Base-by-base conservation (phyloP, 2,113 vertebrate species). In the Tyto alba region DNA sequence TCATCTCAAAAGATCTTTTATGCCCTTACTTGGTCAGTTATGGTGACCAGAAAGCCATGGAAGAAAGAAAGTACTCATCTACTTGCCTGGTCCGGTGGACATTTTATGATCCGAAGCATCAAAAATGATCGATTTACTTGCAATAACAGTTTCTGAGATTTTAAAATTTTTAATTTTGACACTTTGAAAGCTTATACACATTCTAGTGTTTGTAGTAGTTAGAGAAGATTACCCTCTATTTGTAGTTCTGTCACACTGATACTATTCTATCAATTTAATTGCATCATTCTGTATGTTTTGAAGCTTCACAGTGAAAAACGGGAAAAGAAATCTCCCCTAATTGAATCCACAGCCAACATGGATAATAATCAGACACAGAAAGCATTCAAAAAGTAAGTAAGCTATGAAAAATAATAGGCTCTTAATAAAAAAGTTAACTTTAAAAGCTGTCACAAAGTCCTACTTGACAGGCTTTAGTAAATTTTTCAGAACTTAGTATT, bases 321-420 rank as follows among this genome's bases (percentile, higher is more conserved):
- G 77, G 99, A 99, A 62, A 99, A 99, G 97, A 99, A 99, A 94
- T 99, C 99, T 96, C 99, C 99, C 67, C 91, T 99, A 91, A 99
- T 99, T 97, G 99, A 99, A 97, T 99, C 99, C 40, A 99, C 99
- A 60, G 99, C 99, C 89, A 99, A 99, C 60, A 97, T 98, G 95
- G 99, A 99, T 71, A 99, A 99, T 98, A 99, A 99, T 97, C 99
- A 99, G 92, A 98, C 99, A 93, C 98, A 99, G 97, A 99, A 99
- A 96, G 97, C 99, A 56, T 98, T 98, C 82, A 99, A 99, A 97
- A 99, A 99, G 99, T 99, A 98, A 98, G 98, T 97, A 79, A 91
- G 91, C 66, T 40, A n/a, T 43, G 81, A 88, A 94, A 84, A 79
- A 66, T 7, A 3, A 32, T 22, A 59, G 48, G 36, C 68, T 88